A percentile compares a stretch with the other conserved stretches of the same genome.
Conservation (phyloP, 1,140 invertebrate genomes). For the Diorhabda elongata region DNA sequence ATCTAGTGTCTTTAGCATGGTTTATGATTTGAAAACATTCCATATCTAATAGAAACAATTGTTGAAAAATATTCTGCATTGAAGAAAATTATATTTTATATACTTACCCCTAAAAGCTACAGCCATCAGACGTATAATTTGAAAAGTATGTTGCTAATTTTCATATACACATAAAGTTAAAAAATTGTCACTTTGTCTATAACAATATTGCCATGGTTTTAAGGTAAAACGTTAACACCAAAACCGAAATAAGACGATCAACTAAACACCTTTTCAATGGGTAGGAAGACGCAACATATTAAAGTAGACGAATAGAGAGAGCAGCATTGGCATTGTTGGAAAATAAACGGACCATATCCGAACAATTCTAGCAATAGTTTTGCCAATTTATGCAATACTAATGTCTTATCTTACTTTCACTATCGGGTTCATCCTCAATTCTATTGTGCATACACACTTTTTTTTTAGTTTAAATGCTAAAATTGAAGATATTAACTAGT, state of each 20-base stretch:
- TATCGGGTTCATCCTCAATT: conserved; percentile 36
- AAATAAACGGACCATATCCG: conserved; percentile 36
- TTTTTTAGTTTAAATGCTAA: conserved; percentile 5
- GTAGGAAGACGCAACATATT: conserved; percentile 15
- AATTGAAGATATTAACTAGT: neutral
- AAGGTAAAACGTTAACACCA: neutral
- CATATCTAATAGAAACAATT: neutral
- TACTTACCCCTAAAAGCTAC: conserved; percentile 29
- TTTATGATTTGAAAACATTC: too few species aligned
- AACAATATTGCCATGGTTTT: too few species aligned
- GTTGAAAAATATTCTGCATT: neutral
- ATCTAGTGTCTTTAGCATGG: too few species aligned
- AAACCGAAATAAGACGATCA: neutral
- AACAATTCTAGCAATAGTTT: conserved; percentile 27
- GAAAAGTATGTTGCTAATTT: too few species aligned
- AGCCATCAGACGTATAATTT: conserved; percentile 20
- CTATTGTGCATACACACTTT: conserved; percentile 15
- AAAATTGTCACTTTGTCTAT: too few species aligned
- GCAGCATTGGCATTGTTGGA: conserved; percentile 37
- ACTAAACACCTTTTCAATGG: conserved; percentile 4
- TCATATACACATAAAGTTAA: too few species aligned
- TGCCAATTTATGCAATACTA: conserved; percentile 29
- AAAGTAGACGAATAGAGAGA: conserved; percentile 26
- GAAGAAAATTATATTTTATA: neutral
- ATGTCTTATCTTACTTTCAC: conserved; percentile 39